A percentile compares a stretch with the other conserved stretches of the same genome.
phyloP scores from a whole-genome alignment of 2,797 vertebrate genomes.

The Cyclura pinguis region DNA sequence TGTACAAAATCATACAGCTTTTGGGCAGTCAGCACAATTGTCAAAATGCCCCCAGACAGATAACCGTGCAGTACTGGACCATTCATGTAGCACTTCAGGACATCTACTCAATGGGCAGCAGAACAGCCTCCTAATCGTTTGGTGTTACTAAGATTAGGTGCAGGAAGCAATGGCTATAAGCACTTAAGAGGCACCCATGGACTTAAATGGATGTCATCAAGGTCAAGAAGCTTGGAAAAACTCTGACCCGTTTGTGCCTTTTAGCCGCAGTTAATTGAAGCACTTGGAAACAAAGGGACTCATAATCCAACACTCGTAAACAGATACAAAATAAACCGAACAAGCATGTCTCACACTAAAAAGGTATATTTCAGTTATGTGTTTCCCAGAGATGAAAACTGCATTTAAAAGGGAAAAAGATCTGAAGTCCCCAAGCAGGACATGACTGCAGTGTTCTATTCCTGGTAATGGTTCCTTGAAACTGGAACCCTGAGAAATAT shows the following conservation, averaged over 20 bases:
- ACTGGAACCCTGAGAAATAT: too few relatives aligned
- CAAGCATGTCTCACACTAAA: background rate
- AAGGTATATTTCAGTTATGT: background rate
- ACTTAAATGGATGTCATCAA: slow-evolving; percentile 21
- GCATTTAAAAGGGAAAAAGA: background rate
- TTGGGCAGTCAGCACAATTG: background rate
- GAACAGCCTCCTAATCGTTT: background rate
- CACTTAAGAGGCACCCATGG: background rate
- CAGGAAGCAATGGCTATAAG: background rate
- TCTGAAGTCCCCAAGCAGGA: background rate
- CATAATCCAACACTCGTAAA: background rate
- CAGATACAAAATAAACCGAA: background rate
- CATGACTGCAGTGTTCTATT: too few relatives aligned
- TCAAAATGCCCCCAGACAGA: background rate
- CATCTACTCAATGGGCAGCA: background rate
- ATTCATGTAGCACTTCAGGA: slow-evolving; percentile 1
- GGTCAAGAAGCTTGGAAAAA: background rate
- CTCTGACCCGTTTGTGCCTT: background rate
- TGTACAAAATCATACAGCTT: background rate
- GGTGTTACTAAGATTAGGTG: slow-evolving; percentile 17
- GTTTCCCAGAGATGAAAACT: background rate
- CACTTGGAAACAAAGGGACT: accelerated
- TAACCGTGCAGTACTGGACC: background rate
- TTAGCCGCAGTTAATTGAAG: background rate
- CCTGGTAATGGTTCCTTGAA: too few relatives aligned